Conservation (phyloP, 1,140 invertebrate genomes). For the Drosophila burlai region DNA sequence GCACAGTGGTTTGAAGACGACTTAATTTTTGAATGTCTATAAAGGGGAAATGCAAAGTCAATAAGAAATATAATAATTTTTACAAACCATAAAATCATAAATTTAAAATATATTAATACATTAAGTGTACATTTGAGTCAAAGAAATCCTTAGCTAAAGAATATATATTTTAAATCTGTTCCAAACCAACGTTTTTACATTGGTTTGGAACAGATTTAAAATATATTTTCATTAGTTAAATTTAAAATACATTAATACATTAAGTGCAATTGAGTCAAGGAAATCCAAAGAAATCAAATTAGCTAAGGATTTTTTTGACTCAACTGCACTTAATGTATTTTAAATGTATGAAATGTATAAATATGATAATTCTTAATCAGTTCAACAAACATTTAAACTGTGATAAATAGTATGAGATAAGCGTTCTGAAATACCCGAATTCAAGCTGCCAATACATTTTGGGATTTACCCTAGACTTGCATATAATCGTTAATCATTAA, state of each 20-base stretch:
- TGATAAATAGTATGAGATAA: not conserved
- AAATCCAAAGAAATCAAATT: too few species aligned
- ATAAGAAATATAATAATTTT: not conserved
- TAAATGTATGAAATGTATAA: too few species aligned
- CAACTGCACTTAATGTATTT: not conserved
- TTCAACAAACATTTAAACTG: not conserved
- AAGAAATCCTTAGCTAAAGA: too few species aligned
- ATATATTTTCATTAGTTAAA: too few species aligned
- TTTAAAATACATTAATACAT: too few species aligned
- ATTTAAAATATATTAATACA: too few species aligned
- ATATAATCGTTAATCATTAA: conserved; percentile 22
- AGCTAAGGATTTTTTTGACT: not conserved
- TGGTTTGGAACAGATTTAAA: not conserved
- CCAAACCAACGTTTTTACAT: not conserved
- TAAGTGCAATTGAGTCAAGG: too few species aligned
- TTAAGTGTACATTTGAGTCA: too few species aligned
- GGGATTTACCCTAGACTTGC: conserved; percentile 12
- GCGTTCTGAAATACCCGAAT: not conserved
- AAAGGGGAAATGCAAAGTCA: not conserved
- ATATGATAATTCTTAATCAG: not conserved
- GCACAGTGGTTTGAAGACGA: conserved; percentile 54
- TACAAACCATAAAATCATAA: not conserved
- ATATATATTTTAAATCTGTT: too few species aligned
- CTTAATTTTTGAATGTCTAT: not conserved
- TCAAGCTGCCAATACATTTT: not conserved